Evolutionary conservation across 2,113 vertebrate species (phyloP).

Genomic region (Pelvicachromis taeniatus): DNA sequence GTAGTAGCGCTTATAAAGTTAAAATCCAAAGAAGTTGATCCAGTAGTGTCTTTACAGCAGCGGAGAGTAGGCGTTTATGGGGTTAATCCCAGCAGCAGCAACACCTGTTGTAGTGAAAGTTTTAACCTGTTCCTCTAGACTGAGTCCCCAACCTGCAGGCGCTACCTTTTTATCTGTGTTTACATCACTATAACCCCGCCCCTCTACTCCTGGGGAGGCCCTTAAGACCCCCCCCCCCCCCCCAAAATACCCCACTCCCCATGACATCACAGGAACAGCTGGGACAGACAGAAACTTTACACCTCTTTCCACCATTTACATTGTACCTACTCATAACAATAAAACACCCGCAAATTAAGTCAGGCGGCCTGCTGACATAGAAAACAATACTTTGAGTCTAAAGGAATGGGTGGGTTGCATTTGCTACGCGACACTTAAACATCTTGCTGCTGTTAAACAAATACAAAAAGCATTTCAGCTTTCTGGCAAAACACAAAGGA

Average conservation of each 20-base stretch:
- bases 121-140: conserved; percentile 5
- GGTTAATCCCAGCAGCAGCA: background rate
- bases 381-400: background rate
- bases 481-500: background rate
- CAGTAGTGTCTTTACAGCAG: conserved; percentile 12
- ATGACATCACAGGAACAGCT: conserved; percentile 62
- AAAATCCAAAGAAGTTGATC: background rate
- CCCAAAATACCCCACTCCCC: background rate
- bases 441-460: background rate
- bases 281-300: conserved; percentile 8
- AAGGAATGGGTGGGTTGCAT: background rate
- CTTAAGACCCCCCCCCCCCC: background rate
- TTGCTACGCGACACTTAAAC: background rate
- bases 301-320: background rate
- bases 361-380: background rate
- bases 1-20: background rate
- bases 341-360: background rate
- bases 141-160: background rate
- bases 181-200: conserved; percentile 40
- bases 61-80: background rate
- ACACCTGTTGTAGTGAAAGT: conserved; percentile 25
- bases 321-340: background rate
- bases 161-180: conserved; percentile 45
- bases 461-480: background rate
- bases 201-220: background rate